phyloP scores from a whole-genome alignment of 1,140 invertebrate genomes.

The Microplitis mediator region DNA sequence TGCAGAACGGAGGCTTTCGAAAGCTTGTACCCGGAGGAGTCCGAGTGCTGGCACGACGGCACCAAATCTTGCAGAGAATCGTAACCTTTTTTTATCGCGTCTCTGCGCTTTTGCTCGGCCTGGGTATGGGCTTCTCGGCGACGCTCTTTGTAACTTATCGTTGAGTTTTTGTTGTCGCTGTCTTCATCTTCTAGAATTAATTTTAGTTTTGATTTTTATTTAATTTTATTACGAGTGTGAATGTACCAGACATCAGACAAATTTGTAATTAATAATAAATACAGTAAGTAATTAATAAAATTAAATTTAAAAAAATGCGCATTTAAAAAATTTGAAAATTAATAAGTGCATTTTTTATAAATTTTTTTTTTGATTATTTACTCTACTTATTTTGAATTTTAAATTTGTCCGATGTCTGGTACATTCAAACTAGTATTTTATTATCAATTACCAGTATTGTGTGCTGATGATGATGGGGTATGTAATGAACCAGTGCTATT shows the following conservation, averaged over 20 bases:
- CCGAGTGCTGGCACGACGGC: conserved; percentile 86
- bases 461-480: conserved; percentile 82
- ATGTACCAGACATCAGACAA: no score
- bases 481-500: conserved; percentile 84
- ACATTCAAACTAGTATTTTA: neutral
- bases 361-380: no score
- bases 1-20: conserved; percentile 96
- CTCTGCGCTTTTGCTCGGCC: conserved; percentile 94
- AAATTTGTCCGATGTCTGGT: neutral
- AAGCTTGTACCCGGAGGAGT: conserved; percentile 87
- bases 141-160: conserved; percentile 90
- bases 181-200: conserved; percentile 82
- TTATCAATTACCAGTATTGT: conserved; percentile 77
- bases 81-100: conserved; percentile 96
- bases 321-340: no score
- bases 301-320: no score
- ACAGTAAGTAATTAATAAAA: no score
- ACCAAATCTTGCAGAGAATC: conserved; percentile 90
- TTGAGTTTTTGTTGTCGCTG: conserved; percentile 78
- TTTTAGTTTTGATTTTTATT: neutral
- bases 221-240: no score
- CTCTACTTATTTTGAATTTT: neutral
- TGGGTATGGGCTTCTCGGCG: conserved; percentile 94
- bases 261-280: no score
- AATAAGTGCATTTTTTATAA: no score